Percentiles rank a stretch among this genome's conserved stretches.
phyloP scores from a whole-genome alignment of 2,113 vertebrate species.

The Uropsilus gracilis region DNA sequence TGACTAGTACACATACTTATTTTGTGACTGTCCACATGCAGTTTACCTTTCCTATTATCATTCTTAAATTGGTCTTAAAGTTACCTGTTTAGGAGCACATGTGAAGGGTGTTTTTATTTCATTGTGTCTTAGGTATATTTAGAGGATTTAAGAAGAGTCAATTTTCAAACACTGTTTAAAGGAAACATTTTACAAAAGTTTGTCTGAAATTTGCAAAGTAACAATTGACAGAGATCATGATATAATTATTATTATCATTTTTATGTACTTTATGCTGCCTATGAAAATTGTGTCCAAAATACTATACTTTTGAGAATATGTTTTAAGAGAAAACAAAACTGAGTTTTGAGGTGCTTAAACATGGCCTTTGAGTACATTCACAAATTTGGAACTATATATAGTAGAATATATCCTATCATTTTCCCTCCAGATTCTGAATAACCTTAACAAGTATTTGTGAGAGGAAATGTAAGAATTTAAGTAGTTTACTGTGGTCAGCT shows the following conservation, averaged over 20 bases:
- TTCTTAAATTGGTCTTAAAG: neutral
- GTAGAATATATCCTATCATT: conserved; percentile 17
- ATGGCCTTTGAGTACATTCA: neutral
- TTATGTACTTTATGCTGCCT: conserved; percentile 37
- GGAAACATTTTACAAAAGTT: neutral
- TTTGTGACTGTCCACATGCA: neutral
- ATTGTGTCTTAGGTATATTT: neutral
- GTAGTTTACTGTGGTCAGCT: conserved; percentile 24
- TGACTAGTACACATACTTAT: too few species aligned
- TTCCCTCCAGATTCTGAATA: neutral
- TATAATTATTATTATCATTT: conserved; percentile 23
- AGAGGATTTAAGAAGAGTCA: neutral
- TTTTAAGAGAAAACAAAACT: conserved; percentile 28
- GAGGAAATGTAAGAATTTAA: neutral
- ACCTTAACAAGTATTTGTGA: conserved; percentile 33
- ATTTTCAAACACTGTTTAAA: neutral
- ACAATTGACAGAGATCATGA: neutral
- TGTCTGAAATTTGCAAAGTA: conserved; percentile 38
- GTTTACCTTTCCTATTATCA: neutral
- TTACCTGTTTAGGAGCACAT: neutral
- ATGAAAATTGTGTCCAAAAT: conserved; percentile 40
- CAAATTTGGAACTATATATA: neutral
- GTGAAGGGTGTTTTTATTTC: neutral
- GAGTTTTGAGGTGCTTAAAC: conserved; percentile 4
- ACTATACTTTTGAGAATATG: neutral